Conservation (phyloP, 2,113 vertebrate species). For the Erythrolamprus reginae region DNA sequence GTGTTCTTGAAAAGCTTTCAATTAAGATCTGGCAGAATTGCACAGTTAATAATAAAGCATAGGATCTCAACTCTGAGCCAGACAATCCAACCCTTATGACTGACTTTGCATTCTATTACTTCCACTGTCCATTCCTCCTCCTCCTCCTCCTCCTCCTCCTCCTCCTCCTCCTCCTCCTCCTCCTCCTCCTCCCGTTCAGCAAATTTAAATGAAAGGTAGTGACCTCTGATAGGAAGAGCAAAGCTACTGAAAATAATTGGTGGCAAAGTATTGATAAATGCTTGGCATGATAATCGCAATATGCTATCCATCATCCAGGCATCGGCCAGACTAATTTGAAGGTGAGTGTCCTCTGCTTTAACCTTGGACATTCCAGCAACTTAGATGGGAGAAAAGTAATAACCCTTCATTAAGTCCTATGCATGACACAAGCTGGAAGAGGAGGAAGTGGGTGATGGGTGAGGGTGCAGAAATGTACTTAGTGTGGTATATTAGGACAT, state of each 20-base stretch:
- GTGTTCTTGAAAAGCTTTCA: background rate
- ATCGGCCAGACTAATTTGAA: constrained; percentile 44
- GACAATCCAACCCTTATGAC: constrained; percentile 18
- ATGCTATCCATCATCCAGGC: constrained; percentile 47
- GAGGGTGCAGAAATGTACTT: constrained; percentile 18
- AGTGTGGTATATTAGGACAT: constrained; percentile 40
- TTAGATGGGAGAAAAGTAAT: constrained; percentile 48
- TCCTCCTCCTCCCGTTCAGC: constrained; percentile 27
- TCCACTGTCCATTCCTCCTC: background rate
- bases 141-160: background rate
- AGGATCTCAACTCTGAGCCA: background rate
- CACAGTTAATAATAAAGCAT: constrained; percentile 7
- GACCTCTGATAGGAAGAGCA: constrained; percentile 42
- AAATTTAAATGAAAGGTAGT: constrained; percentile 44
- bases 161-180: constrained; percentile 6
- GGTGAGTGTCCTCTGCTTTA: constrained; percentile 42
- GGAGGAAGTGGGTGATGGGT: constrained; percentile 36
- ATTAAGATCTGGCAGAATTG: background rate
- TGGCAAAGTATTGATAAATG: constrained; percentile 54
- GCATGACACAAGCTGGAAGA: constrained; percentile 44
- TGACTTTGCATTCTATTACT: constrained; percentile 32
- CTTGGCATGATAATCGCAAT: constrained; percentile 9
- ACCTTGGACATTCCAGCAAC: constrained; percentile 45
- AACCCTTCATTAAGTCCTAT: constrained; percentile 48
- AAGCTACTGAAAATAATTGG: constrained; percentile 48